These are phyloP conservation scores for Acrocephalus arundinaceus DNA, from an alignment of 2,113 vertebrate genomes.

Conservation along the genomic window DNA sequence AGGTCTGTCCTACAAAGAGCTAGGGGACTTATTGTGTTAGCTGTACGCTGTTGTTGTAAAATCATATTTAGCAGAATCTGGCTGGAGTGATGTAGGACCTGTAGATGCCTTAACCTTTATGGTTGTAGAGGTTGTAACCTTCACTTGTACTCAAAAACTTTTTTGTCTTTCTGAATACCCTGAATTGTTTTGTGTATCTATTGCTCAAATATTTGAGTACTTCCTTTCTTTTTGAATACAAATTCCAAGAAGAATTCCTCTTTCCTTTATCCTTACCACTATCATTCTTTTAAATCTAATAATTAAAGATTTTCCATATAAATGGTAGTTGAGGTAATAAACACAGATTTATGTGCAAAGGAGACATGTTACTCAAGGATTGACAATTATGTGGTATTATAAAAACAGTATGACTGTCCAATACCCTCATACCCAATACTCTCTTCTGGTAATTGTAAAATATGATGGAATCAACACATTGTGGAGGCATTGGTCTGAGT, in stretches of 20 bases:
- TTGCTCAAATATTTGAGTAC: background rate
- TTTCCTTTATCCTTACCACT: background rate
- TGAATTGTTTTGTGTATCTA: background rate
- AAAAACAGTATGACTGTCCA: background rate
- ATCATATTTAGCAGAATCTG: background rate
- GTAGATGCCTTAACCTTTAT: background rate
- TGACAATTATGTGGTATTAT: background rate
- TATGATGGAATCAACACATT: background rate
- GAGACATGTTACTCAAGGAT: background rate
- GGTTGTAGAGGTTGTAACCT: background rate
- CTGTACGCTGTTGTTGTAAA: background rate
- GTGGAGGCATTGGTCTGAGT: background rate
- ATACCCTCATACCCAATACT: background rate
- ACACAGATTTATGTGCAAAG: background rate
- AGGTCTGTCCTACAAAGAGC: background rate
- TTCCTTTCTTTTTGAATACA: background rate
- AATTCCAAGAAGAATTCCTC: background rate
- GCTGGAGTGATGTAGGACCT: background rate
- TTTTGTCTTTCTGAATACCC: background rate
- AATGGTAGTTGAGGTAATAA: background rate
- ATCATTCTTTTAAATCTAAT: background rate
- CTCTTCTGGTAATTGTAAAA: background rate
- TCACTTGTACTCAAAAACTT: background rate
- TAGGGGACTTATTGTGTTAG: background rate
- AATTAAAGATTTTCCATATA: background rate